Conservation (phyloP, 2,797 vertebrate species). For the Pangasius larnaudii region DNA sequence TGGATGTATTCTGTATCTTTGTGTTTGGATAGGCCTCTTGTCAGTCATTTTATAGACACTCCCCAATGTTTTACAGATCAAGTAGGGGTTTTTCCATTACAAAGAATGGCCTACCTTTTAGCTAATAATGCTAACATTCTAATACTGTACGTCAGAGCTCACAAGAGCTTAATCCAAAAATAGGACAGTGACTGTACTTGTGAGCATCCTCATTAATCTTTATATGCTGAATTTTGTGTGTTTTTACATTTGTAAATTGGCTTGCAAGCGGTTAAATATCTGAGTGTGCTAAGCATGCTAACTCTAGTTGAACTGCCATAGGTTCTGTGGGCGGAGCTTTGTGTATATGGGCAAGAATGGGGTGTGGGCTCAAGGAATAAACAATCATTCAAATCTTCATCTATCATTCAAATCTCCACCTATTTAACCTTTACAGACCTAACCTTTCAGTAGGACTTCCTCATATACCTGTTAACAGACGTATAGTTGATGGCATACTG, state of each 20-base stretch:
- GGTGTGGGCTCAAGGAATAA: neutral
- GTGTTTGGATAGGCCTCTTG: neutral
- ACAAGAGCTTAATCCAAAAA: no score
- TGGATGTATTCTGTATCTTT: neutral
- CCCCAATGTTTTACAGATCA: neutral
- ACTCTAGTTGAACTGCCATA: neutral
- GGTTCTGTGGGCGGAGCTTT: neutral
- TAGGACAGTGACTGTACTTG: neutral
- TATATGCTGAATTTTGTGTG: neutral
- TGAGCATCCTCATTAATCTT: neutral
- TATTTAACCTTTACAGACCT: conserved; percentile 9
- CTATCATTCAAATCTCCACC: neutral
- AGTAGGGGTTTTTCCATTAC: neutral
- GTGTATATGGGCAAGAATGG: neutral
- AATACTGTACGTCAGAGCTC: no score
- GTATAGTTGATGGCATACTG: neutral
- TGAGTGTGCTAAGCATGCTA: neutral
- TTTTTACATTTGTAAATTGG: neutral
- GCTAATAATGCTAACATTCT: no score
- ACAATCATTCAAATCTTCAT: neutral
- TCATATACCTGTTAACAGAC: neutral
- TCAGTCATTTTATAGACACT: neutral
- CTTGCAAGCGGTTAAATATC: neutral
- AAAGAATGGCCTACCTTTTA: no score
- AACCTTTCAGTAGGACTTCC: neutral